phyloP scores from a whole-genome alignment of 2,113 vertebrate species.

The Aramus guarauna region DNA sequence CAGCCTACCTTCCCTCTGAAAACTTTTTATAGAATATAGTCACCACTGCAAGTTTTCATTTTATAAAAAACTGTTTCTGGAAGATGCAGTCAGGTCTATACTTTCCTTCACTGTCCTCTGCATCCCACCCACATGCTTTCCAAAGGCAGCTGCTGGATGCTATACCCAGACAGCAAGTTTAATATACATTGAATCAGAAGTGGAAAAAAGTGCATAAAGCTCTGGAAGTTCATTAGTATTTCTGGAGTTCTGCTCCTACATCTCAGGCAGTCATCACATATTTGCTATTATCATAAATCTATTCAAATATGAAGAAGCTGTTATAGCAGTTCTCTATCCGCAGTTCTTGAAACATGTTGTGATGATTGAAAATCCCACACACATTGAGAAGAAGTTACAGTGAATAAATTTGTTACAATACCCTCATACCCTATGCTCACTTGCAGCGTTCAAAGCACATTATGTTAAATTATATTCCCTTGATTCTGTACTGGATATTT shows the following conservation, averaged over 20 bases:
- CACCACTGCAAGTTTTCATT: not conserved
- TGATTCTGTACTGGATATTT: not conserved
- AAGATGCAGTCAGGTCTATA: not conserved
- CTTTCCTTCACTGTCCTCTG: not conserved
- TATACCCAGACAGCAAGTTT: not conserved
- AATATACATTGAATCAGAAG: not conserved
- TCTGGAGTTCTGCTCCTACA: not conserved
- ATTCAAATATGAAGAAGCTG: constrained; percentile 13
- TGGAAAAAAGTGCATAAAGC: not conserved
- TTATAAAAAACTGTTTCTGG: not conserved
- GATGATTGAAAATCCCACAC: constrained; percentile 7
- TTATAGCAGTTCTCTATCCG: not conserved
- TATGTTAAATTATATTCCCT: not conserved
- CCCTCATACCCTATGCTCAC: not conserved
- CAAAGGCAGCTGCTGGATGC: not conserved
- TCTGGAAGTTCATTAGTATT: constrained; percentile 4
- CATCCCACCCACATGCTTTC: not conserved
- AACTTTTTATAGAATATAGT: not conserved
- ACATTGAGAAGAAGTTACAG: not conserved
- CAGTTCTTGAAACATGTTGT: constrained; percentile 17
- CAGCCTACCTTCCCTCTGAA: not conserved
- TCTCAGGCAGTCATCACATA: not conserved
- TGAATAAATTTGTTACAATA: constrained; percentile 5
- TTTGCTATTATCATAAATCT: constrained; percentile 16
- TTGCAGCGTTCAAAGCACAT: not conserved